Percentiles rank a stretch among this genome's conserved stretches.
These are phyloP conservation scores for Tupaia tana DNA, from an alignment of 2,113 vertebrate species.

Conservation along the genomic window DNA sequence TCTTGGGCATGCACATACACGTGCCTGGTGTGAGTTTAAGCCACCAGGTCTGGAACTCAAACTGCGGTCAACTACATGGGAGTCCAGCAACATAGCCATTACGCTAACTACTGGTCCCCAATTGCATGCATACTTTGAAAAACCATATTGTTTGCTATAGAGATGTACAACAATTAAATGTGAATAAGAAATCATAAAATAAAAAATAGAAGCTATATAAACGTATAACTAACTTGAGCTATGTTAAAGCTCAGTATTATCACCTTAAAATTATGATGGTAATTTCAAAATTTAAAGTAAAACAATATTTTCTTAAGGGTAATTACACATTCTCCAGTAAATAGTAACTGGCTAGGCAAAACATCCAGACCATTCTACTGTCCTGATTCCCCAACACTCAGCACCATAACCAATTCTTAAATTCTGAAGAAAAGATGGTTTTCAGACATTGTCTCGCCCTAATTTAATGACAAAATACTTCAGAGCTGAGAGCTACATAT, in stretches of 20 bases:
- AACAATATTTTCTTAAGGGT: neutral
- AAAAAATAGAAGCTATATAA: slow-evolving; percentile 19
- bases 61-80: no score
- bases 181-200: no score
- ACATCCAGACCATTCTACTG: slow-evolving; percentile 12
- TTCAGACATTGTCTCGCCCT: neutral
- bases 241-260: slow-evolving; percentile 25
- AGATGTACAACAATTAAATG: no score
- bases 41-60: no score
- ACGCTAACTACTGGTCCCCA: no score
- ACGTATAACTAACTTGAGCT: slow-evolving; percentile 19
- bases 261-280: neutral
- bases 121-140: no score
- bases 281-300: slow-evolving; percentile 46
- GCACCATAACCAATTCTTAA: slow-evolving; percentile 35
- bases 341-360: neutral
- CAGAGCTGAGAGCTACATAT: slow-evolving; percentile 1
- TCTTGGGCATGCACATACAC: no score
- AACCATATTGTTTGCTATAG: no score
- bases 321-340: neutral
- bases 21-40: no score
- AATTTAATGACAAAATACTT: neutral
- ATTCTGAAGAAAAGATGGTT: slow-evolving; percentile 47
- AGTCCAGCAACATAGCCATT: no score
- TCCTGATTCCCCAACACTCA: neutral